Conservation (phyloP, 2,888 invertebrate species). For the Macaria notata region DNA sequence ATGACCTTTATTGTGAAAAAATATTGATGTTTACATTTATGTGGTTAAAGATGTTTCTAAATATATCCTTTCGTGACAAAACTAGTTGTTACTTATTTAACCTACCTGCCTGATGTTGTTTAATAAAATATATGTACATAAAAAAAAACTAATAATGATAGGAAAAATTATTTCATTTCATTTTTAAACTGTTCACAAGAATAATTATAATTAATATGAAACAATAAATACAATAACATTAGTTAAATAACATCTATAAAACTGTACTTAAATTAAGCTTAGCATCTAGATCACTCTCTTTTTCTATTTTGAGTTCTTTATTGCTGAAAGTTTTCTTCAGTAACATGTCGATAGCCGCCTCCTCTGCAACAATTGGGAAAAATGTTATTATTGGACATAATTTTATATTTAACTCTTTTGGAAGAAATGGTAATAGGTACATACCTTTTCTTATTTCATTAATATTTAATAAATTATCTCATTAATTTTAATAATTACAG, state of each 20-base stretch:
- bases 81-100: no score
- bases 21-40: no score
- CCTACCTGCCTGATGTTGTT: no score
- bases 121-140: no score
- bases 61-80: no score
- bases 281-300: conserved; percentile 67
- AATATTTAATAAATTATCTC: no score
- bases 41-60: no score
- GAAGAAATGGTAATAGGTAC: no score
- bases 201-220: conserved; percentile 51
- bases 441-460: no score
- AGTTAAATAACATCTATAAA: conserved; percentile 44
- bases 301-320: conserved; percentile 77
- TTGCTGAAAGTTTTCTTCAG: conserved; percentile 80
- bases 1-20: no score
- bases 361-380: conserved; percentile 75
- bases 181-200: conserved; percentile 51
- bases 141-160: conserved; percentile 2
- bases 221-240: conserved; percentile 45
- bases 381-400: background rate
- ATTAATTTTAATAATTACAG: no score
- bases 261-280: conserved; percentile 68
- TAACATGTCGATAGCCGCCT: conserved; percentile 82
- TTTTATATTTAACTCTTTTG: no score
- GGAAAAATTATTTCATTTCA: conserved; percentile 28